Base-by-base conservation (phyloP, 2,113 vertebrate species). In the Ia io region DNA sequence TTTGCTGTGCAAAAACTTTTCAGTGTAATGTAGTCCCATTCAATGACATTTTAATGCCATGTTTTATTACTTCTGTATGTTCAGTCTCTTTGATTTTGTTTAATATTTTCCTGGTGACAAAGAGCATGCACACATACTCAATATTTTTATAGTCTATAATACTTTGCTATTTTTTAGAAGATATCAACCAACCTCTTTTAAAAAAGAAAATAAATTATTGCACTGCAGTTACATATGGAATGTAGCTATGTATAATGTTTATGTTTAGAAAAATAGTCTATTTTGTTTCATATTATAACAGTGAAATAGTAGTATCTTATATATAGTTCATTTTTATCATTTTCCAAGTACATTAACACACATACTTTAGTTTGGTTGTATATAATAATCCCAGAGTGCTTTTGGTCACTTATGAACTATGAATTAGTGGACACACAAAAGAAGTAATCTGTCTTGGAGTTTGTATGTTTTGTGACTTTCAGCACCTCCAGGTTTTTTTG, bases 391-490 rank as follows among this genome's bases (percentile, higher is more conserved):
- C 37, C 49, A 32, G 84, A 35, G 49, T 61, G 11, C n/a, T 77
- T 87, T 59, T 20, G 23, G 11, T 85, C 5, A 32, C 35, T 17
- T 85, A 69, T 23, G 22, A 30, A 37, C 30, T 88, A 5, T 79
- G 11, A 69, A 78, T 42, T 30, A 80, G 40, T 77, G 13, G 20
- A 70, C 53, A 89, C 44, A 53, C 1, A 18, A 23, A 18, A 90
- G 87, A 56, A 7, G 0, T 40, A 8, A 53, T 92, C 28, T 83
- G 0, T 77, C 80, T 51, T 78, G 18, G 16, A 84, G 79, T 76
- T 84, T 76, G 0, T 92, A 93, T 96, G 74, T 95, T 16, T 90
- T 91, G 86, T 97, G 40, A 51, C 71, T 12, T 92, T 89, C 28
- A 80, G 44, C 49, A 37, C 6, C 94, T 96, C 69, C n/a, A 16